These are phyloP conservation scores for Gambelia wislizenii DNA, from an alignment of 2,797 vertebrate species.

Conservation along the genomic window DNA sequence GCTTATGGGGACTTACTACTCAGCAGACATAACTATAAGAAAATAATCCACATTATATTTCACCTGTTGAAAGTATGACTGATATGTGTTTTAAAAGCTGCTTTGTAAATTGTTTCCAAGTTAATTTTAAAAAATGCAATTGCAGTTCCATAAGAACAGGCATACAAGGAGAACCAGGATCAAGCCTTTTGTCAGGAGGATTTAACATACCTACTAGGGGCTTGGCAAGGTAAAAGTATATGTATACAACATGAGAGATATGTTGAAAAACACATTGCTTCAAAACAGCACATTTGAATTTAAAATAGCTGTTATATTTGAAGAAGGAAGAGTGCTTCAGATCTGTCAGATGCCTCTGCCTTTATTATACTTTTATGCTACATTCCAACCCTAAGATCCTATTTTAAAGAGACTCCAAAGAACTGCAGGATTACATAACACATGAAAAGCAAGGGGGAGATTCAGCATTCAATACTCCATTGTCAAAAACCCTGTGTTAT, in stretches of 20 bases:
- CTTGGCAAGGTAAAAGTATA: background rate
- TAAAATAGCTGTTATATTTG: background rate
- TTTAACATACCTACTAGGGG: background rate
- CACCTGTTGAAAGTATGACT: background rate
- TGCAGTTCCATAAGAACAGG: background rate
- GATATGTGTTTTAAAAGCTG: background rate
- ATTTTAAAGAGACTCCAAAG: background rate
- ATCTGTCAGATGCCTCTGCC: background rate
- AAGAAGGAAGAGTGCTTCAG: background rate
- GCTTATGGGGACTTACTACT: background rate
- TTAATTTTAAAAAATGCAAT: background rate
- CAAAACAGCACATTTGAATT: background rate
- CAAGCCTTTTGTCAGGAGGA: background rate
- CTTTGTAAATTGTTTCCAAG: background rate
- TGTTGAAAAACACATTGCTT: slow-evolving; percentile 14
- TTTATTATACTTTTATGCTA: background rate
- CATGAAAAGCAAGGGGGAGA: background rate
- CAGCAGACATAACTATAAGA: background rate
- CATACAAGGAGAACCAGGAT: background rate
- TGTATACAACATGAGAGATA: background rate
- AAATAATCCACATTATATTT: background rate
- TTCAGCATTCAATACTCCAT: background rate
- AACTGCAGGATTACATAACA: background rate
- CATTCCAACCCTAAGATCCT: background rate
- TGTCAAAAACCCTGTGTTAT: background rate